Base-by-base conservation (phyloP, 2,113 vertebrate species). In the Leuciscus idus region DNA sequence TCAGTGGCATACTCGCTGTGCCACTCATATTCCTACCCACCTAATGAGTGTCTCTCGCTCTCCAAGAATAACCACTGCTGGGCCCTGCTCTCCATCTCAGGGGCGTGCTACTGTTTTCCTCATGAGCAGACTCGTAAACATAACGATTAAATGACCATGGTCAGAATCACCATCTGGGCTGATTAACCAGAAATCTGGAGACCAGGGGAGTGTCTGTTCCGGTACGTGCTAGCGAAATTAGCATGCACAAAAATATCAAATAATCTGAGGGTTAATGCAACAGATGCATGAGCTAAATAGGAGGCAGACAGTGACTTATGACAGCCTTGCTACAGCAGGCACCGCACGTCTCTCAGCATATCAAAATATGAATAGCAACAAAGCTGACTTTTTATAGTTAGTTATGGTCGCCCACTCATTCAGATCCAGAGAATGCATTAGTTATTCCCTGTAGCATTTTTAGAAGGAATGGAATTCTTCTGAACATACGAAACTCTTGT, bases 1-100 rank as follows among this genome's bases (percentile, higher is more conserved):
- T 85, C 64, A 78, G 77, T 84, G 82, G 62, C 84, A 80, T 46
- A 76, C 88, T 79, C 85, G 82, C 83, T 82, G 88, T 84, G 77
- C 77, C 85, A 81, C 75, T 84, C 81, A 86, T 57, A 86, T 80
- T 61, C 84, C 33, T 81, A 23, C 36, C 17, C 55, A 74, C 68
- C 39, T 82, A 89, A 89, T 87, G 85, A 86, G 72, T 50, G 57
- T 86, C 68, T 81, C 33, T 57, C 28, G 80, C 26, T 36, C 57
- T 74, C 43, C 75, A 52, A 78, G 50, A 78, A 78, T 78, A 78
- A 36, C 50, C 36, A 57, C 62, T 36, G 72, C 13, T 17, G 74
- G 30, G 36, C 36, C 70, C 55, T 28, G 30, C 72, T n/a, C 81
- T 84, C 55, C 50, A 79, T 85, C 87, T 88, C 80, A 66, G 21